Conservation (phyloP, 2,113 vertebrate genomes). For the Chaetodon trifascialis region DNA sequence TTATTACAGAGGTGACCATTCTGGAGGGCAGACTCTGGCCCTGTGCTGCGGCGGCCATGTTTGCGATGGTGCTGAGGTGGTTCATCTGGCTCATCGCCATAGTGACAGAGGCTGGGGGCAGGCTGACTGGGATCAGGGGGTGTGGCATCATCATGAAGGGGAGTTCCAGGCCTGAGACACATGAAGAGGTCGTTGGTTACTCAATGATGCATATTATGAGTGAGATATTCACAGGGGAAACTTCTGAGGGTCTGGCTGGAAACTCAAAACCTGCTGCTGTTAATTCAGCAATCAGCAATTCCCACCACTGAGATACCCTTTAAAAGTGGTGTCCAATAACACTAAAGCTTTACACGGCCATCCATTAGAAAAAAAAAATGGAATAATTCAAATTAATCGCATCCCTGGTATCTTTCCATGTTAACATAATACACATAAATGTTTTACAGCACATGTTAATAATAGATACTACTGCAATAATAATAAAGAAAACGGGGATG, state of each 20-base stretch:
- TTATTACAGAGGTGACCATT: conserved; percentile 99
- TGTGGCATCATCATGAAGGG: conserved; percentile 99
- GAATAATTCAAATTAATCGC: conserved; percentile 69
- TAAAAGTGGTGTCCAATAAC: conserved; percentile 67
- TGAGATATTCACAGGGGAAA: conserved; percentile 67
- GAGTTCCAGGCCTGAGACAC: conserved; percentile 93
- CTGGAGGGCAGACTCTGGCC: conserved; percentile 96
- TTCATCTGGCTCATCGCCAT: conserved; percentile 99
- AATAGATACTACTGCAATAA: conserved; percentile 79
- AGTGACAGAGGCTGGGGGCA: conserved; percentile 99
- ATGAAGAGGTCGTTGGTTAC: conserved; percentile 75
- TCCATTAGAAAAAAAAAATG: conserved; percentile 49
- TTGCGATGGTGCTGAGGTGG: conserved; percentile 99
- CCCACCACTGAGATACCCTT: conserved; percentile 58
- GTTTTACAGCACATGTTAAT: conserved; percentile 81
- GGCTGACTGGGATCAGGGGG: conserved; percentile 98
- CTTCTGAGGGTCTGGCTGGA: conserved; percentile 43
- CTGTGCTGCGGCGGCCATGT: conserved; percentile 98
- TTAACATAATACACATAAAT: conserved; percentile 81
- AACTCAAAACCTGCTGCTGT: conserved; percentile 51
- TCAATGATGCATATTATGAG: conserved; percentile 75
- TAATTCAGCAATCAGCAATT: conserved; percentile 60
- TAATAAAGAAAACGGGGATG: conserved; percentile 73
- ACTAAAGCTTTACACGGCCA: conserved; percentile 58
- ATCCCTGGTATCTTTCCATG: conserved; percentile 71